Conservation (phyloP, 2,797 vertebrate genomes). For the Columba guinea region DNA sequence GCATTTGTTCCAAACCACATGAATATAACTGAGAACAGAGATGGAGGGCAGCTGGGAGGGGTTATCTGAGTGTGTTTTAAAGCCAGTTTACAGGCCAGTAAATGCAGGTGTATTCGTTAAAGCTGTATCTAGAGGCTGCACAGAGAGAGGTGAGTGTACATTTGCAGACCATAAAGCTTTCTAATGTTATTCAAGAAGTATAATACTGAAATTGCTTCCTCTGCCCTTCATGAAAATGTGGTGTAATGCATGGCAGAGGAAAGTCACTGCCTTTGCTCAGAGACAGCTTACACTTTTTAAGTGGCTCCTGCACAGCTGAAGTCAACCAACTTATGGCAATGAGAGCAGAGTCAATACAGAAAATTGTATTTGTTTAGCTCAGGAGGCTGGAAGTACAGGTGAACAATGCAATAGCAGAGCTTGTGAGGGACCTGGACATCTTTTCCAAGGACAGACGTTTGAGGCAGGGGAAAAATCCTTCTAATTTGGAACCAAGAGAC, state of each 20-base stretch:
- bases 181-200: not conserved
- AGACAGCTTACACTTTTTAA: not conserved
- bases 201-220: not conserved
- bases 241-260: not conserved
- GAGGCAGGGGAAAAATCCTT: not conserved
- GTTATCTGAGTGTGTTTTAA: not conserved
- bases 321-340: not conserved
- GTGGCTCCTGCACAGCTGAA: not conserved
- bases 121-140: not conserved
- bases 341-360: not conserved
- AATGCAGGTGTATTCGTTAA: not conserved
- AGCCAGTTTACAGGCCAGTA: not conserved
- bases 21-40: not conserved
- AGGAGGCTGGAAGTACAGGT: not conserved
- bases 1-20: not conserved
- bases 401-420: not conserved
- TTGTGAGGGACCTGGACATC: not conserved
- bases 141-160: not conserved
- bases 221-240: not conserved
- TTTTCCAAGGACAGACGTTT: not conserved
- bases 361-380: not conserved
- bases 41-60: not conserved
- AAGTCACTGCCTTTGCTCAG: not conserved
- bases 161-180: not conserved
- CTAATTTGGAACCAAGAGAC: not conserved